A percentile compares a stretch with the other conserved stretches of the same genome.
Evolutionary conservation across 2,797 vertebrate genomes (phyloP).

Genomic region (Syndactyla subalaris): DNA sequence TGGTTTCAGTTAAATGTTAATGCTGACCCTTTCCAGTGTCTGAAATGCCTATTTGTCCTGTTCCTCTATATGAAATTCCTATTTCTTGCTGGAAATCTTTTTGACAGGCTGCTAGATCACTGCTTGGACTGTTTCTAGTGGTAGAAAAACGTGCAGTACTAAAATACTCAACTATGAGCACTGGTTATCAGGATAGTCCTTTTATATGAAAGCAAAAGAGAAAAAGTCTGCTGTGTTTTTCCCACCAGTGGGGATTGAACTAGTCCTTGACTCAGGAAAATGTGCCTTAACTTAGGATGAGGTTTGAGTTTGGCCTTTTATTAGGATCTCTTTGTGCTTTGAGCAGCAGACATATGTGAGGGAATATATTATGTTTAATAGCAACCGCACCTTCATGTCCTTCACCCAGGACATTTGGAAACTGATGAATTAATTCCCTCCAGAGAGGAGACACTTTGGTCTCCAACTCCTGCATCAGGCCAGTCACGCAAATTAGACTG

Average conservation of each 20-base stretch:
- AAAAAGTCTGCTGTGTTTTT: neutral
- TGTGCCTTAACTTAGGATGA: neutral
- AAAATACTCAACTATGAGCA: neutral
- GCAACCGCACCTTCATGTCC: neutral
- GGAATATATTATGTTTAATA: conserved; percentile 1
- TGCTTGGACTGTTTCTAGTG: neutral
- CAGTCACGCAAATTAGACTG: conserved; percentile 1
- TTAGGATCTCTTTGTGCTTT: neutral
- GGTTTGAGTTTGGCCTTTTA: neutral
- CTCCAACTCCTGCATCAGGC: neutral
- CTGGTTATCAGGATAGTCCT: neutral
- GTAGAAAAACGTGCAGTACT: neutral
- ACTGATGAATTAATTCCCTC: neutral
- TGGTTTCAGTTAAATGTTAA: neutral
- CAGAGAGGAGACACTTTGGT: conserved; percentile 22
- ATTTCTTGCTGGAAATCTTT: neutral
- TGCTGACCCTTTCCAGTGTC: neutral
- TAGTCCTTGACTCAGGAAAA: neutral
- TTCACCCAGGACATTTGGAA: conserved; percentile 7
- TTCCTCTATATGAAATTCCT: neutral
- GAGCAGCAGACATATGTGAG: neutral
- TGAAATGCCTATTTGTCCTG: neutral
- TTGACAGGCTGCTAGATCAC: neutral
- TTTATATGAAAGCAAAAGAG: neutral
- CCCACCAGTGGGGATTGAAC: neutral